Percentiles rank a stretch among this genome's conserved stretches.
phyloP scores from a whole-genome alignment of 2,113 vertebrate genomes.

The Oncorhynchus masou region DNA sequence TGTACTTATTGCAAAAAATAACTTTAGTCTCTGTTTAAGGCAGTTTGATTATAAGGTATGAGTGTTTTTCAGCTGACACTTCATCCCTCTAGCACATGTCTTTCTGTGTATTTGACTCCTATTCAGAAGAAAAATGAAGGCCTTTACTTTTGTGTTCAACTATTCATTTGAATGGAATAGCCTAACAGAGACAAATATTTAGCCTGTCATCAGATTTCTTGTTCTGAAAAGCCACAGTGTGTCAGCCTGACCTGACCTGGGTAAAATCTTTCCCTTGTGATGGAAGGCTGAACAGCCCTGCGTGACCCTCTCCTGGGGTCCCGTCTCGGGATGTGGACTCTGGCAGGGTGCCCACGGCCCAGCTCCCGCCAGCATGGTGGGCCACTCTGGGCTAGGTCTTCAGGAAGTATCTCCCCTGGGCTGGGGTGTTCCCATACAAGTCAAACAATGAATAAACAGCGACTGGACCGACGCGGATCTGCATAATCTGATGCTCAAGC shows the following conservation, averaged over 20 bases:
- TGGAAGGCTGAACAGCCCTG: background rate
- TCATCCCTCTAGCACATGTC: background rate
- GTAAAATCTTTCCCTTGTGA: background rate
- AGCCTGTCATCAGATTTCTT: constrained; percentile 8
- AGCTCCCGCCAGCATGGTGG: too few species aligned
- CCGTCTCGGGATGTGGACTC: background rate
- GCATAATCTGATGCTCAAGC: too few species aligned
- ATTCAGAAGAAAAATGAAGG: background rate
- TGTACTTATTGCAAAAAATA: too few species aligned
- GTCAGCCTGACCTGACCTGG: background rate
- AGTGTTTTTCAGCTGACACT: background rate
- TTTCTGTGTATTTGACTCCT: background rate
- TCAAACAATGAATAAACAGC: too few species aligned
- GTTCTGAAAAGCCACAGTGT: background rate
- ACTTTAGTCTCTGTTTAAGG: too few species aligned
- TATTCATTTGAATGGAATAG: background rate
- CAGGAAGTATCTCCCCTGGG: too few species aligned
- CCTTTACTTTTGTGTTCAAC: background rate
- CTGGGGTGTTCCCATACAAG: too few species aligned
- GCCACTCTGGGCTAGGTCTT: background rate
- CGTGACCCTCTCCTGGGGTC: background rate
- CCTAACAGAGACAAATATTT: background rate
- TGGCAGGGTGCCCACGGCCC: background rate
- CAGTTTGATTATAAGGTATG: background rate
- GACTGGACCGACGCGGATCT: too few species aligned